phyloP scores from a whole-genome alignment of 64 coral and sea anemone genomes.

The Stichodactyla mertensii region DNA sequence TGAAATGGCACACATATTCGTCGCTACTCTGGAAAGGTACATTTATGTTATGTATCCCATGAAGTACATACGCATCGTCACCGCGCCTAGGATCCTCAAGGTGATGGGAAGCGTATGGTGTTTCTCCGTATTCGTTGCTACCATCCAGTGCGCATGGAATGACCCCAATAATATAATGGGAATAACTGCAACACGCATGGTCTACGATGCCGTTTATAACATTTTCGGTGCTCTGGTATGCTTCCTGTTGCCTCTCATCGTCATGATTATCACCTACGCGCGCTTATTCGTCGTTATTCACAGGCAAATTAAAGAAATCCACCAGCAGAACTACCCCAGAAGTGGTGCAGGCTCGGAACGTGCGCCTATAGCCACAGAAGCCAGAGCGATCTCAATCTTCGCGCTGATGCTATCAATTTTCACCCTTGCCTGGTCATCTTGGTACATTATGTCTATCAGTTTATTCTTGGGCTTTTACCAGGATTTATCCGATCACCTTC shows the following conservation, averaged over 20 bases:
- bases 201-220: slow-evolving; percentile 40
- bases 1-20: slow-evolving; percentile 75
- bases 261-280: slow-evolving; percentile 71
- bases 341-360: slow-evolving; percentile 10
- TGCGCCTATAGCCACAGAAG: slow-evolving; percentile 80
- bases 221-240: slow-evolving; percentile 46
- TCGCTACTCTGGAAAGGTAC: slow-evolving; percentile 67
- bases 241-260: slow-evolving; percentile 64
- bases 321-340: slow-evolving; percentile 50
- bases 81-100: slow-evolving; percentile 50
- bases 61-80: slow-evolving; percentile 94
- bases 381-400: slow-evolving; percentile 66
- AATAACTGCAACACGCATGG: neutral
- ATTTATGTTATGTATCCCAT: slow-evolving; percentile 92
- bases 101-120: slow-evolving; percentile 61
- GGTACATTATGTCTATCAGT: slow-evolving; percentile 40
- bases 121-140: slow-evolving; percentile 46
- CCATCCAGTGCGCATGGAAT: slow-evolving; percentile 53
- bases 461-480: neutral
- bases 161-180: slow-evolving; percentile 6
- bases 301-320: slow-evolving; percentile 83
- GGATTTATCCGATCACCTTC: neutral
- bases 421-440: slow-evolving; percentile 60
- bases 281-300: slow-evolving; percentile 83
- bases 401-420: slow-evolving; percentile 73